These are phyloP conservation scores for Neria commutata DNA, from an alignment of 2,888 invertebrate species.

Conservation along the genomic window DNA sequence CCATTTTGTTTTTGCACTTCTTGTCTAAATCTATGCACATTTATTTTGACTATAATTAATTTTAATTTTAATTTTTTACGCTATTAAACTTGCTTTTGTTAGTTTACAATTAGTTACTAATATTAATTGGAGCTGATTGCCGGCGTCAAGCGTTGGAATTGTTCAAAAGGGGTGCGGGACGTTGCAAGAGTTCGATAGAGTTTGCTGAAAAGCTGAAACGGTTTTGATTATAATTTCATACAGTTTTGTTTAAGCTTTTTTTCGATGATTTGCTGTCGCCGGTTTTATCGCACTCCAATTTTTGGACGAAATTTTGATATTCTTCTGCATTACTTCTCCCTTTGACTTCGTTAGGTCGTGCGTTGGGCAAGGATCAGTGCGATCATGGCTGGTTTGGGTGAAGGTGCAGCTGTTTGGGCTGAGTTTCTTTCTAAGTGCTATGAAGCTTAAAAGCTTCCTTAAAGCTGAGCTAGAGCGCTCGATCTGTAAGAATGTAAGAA, in stretches of 20 bases:
- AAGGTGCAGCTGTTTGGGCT: constrained; percentile 10
- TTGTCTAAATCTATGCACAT: neutral
- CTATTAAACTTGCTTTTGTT: constrained; percentile 34
- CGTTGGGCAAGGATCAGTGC: too few relatives aligned
- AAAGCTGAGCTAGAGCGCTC: too few relatives aligned
- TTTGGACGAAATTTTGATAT: constrained; percentile 62
- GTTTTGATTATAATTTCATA: too few relatives aligned
- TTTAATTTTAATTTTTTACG: constrained; percentile 27
- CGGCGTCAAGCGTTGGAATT: constrained; percentile 29
- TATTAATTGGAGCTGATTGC: constrained; percentile 41
- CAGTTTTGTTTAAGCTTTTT: constrained; percentile 14
- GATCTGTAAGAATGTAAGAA: too few relatives aligned
- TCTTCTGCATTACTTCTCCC: constrained; percentile 56
- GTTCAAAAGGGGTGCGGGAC: neutral
- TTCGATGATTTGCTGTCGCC: constrained; percentile 17
- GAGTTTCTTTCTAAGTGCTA: neutral
- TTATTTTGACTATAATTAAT: neutral
- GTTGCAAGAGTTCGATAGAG: neutral
- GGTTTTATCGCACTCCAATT: constrained; percentile 54
- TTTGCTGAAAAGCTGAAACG: neutral
- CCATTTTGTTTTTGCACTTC: neutral
- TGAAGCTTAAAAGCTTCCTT: too few relatives aligned
- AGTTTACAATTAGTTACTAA: constrained; percentile 23
- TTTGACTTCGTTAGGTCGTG: too few relatives aligned
- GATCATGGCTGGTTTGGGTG: too few relatives aligned